Evolutionary conservation across 1,140 invertebrate species (phyloP), one percentile per base, ranked within the genome.

Genomic region (Drosophila carrolli): DNA sequence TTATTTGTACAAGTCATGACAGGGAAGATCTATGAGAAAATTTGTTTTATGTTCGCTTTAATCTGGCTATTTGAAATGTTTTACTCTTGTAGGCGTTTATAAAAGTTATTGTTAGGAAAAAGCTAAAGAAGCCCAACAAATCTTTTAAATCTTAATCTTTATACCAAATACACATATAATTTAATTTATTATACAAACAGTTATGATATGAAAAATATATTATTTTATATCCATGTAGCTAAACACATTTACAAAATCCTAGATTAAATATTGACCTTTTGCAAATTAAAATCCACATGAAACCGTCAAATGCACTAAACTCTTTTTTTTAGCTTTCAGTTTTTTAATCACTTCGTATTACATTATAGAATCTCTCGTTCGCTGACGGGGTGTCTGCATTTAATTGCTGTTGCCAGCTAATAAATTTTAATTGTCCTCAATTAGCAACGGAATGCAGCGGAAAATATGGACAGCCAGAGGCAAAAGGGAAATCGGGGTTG

Each of bases 401-500:
- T 91, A 91, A 91, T 91, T 91, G 83, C 83, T 78, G 75, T 91
- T 82, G 80, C 78, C 81, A 88, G 88, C 88, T 91, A 88, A 91
- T 91, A 91, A 91, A 91, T 91, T 91, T 91, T 91, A 91, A 91
- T 91, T 91, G 88, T 84, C 77, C 56, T 86, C 83, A 90, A 90
- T 90, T 90, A 90, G 86, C 71, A 54, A 76, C 72, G 78, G 86
- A 90, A 86, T 90, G 86, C 82, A 77, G 76, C 38, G 71, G 74
- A 70, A 75, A 81, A 89, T 76, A 57, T 48, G 43, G 38, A 16
- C 54, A 16, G 38, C 10, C 32, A 48, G 29, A 16, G n/a, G 10
- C 56, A 27, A 13, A 67, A 23, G 43, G 40, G 63, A 73, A 66
- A 38, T 32, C 5, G 56, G 62, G 79, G 59, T 57, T 54, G 44